Base-by-base conservation (phyloP, 2,888 invertebrate species). In the Ophraella communa region DNA sequence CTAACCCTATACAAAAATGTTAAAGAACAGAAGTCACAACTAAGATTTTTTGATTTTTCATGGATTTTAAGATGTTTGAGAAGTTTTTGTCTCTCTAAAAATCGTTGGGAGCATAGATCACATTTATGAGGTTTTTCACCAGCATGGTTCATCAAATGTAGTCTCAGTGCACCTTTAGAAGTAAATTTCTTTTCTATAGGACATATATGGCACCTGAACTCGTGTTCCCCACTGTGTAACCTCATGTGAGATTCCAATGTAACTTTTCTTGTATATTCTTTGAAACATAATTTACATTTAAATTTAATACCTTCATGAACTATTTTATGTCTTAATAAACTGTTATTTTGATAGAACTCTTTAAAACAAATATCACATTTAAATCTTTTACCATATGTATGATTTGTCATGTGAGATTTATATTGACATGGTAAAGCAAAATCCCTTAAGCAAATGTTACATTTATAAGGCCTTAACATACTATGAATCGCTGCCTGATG, bases 161-260 rank as follows among this genome's bases (percentile, higher is more conserved):
- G 20, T 57, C 47, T 57, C 35, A 57, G 33, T n/a, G 47, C 57
- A 0, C 57, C 57, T 47, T 57, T 57, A 1, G 57, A 57, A 8
- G 47, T 57, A 20, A 57, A 57, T 33, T 47, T n/a, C 33, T 57
- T 57, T 21, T 57, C 24, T n/a, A 21, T 45, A 4, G 23, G 44
- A 57, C 57, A 57, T 18, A 57, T 45, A 14, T 57, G 47, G 17
- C 57, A 57, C 47, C 47, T 57, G 33, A 57, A 57, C 18, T 47
- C 47, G 14, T 57, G 57, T 47, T 57, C 47, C 7, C 57, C 57
- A 33, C 39, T 39, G 23, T 57, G 57, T 23, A 57, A 35, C 18
- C 47, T 57, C 57, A 57, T 57, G n/a, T 57, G 57, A n/a, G 47
- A 57, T 30, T 57, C 47, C 21, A 57, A 27, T 8, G 57, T 57